A percentile compares a stretch with the other conserved stretches of the same genome.
These are phyloP conservation scores for Pilophorus perplexus DNA, from an alignment of 2,888 invertebrate species.

Conservation along the genomic window DNA sequence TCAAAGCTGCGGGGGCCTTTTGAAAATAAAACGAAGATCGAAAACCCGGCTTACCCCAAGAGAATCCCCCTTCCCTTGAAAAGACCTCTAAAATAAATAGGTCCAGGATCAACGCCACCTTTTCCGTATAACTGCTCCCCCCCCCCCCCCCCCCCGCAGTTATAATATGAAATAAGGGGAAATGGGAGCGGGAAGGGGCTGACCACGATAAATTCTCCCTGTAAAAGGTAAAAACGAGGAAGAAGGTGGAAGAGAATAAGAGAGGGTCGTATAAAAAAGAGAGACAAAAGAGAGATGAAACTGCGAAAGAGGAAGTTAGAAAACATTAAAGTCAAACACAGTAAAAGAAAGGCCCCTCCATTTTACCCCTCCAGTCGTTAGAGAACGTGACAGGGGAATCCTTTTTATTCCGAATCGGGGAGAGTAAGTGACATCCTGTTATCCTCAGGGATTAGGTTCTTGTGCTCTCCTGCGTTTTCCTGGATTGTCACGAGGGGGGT, in stretches of 20 bases:
- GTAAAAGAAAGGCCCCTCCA: background rate
- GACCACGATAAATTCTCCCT: conserved; percentile 22
- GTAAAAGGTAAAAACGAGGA: conserved; percentile 11
- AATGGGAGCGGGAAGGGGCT: background rate
- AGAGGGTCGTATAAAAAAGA: no score
- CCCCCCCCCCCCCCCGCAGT: no score
- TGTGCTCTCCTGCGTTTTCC: background rate
- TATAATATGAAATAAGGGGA: background rate
- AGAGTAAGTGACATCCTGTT: conserved; percentile 39
- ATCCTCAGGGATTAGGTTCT: conserved; percentile 32
- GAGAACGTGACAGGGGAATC: conserved; percentile 35
- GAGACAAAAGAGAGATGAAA: no score
- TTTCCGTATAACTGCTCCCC: no score
- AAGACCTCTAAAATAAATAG: no score
- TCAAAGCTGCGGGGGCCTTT: no score
- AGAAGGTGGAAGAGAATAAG: background rate
- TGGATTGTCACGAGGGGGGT: no score
- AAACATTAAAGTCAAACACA: conserved; percentile 37
- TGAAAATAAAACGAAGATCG: no score
- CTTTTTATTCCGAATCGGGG: conserved; percentile 36
- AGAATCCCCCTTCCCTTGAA: no score
- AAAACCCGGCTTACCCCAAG: no score
- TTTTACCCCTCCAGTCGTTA: conserved; percentile 24
- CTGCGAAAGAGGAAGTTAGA: conserved; percentile 3
- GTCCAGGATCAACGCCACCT: no score